Base-by-base conservation (phyloP, 2,888 invertebrate species). In the Leptopterna dolabrata region DNA sequence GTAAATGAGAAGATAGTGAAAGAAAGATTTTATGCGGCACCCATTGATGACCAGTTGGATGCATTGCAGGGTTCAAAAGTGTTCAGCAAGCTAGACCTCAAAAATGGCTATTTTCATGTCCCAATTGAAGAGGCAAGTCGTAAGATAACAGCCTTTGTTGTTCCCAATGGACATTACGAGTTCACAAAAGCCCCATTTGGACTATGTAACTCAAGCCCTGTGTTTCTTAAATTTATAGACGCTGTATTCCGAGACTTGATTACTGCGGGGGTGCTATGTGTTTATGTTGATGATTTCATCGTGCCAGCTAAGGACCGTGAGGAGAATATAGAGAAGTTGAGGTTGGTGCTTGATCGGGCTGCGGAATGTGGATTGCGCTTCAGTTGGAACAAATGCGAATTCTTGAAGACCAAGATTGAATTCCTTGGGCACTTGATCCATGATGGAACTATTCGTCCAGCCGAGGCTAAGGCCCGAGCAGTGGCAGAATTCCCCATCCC, bases 101-200 rank as follows among this genome's bases (percentile, higher is more conserved):
- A 82, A 41, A 82, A 82, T 55, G 55, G 82, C 1, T 45, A 19
- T 51, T 81, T 81, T 27, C 81, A 81, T 45, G 81, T 81, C 2
- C 30, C 27, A 14, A 41, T 82, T 16, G 27, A 27, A n/a, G 16
- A 27, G 14, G 30, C 29, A 27, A 82, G 82, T 29, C 51, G 55
- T 1, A 82, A 82, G 36, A 47, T 47, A 19, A 82, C 82, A 27
- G 41, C 81, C 6, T 47, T 47, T 81, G 81, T 81, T 11, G 43
- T 43, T 36, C 78, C 36, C 2, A 78, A 16, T 11, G 80, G 82
- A 0, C 82, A 82, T 13, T 82, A 55, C 30, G 16, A 82, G 63
- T 82, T 82, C 36, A n/a, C n/a, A n/a, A n/a, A n/a, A n/a, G n/a
- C n/a, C n/a, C n/a, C n/a, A n/a, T n/a, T n/a, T n/a, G n/a, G n/a